A percentile compares a stretch with the other conserved stretches of the same genome.
These are phyloP conservation scores for Synaphobranchus kaupii DNA, from an alignment of 2,797 vertebrate species.

Conservation along the genomic window DNA sequence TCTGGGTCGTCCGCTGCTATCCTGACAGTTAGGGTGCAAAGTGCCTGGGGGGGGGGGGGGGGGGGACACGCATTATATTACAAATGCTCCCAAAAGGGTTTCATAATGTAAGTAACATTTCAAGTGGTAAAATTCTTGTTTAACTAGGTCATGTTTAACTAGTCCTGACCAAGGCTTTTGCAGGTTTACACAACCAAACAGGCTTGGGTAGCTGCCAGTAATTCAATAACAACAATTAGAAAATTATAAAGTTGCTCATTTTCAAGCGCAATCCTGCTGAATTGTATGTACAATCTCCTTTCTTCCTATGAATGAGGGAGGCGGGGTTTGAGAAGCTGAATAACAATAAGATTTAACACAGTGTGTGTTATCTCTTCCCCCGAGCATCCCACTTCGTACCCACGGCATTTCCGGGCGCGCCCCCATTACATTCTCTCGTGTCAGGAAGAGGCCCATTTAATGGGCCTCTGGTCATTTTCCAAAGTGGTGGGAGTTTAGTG, in stretches of 20 bases:
- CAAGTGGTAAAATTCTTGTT: too few relatives aligned
- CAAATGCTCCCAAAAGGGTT: too few relatives aligned
- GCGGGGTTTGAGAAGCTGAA: background rate
- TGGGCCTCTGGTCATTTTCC: too few relatives aligned
- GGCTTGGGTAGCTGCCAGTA: background rate
- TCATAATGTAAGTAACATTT: too few relatives aligned
- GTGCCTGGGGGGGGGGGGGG: constrained; percentile 75
- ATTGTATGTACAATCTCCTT: background rate
- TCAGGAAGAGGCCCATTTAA: background rate
- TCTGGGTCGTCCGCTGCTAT: constrained; percentile 90
- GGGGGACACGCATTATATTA: background rate
- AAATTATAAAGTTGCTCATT: background rate
- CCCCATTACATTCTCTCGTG: background rate
- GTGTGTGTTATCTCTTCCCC: background rate
- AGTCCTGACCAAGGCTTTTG: background rate
- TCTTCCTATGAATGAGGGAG: too few relatives aligned
- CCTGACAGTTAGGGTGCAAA: constrained; percentile 97
- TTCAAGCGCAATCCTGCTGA: background rate
- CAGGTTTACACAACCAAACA: background rate
- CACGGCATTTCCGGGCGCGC: background rate
- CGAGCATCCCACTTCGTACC: background rate
- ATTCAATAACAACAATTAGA: background rate
- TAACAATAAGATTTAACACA: background rate
- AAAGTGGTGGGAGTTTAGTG: background rate
- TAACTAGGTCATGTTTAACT: background rate